Base-by-base conservation (phyloP, 2,888 invertebrate genomes). In the Erebia epiphron region DNA sequence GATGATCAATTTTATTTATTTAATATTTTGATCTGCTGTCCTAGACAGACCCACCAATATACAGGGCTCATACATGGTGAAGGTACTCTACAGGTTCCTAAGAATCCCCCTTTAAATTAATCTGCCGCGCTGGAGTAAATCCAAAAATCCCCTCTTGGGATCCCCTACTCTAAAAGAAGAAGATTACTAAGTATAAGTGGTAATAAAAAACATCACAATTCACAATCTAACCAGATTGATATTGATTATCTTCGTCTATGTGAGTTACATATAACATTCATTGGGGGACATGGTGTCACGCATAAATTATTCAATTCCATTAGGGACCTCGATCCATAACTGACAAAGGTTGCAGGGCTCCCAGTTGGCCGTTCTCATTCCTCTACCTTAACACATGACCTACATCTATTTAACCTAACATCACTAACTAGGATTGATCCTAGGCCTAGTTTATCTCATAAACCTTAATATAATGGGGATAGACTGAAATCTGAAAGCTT, bases 371-470 rank as follows among this genome's bases (percentile, higher is more conserved):
- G 82, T 82, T 83, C 86, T 86, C 87, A 80, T 87, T 87, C 83
- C 83, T 83, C 85, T 88, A 87, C 88, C 89, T 88, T 88, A 88
- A 90, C 88, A 88, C 85, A 86, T 85, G 89, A 89, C 90, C 90
- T 83, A 89, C 21, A 11, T 43, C 14, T 63, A 63, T 26, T 62
- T 21, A 13, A 11, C 26, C 13, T 49, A 1, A 14, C 14, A 49
- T 49, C 13, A 14, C 49, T n/a, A 11, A 46, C 46, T 1, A 35
- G 35, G 35, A 35, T 35, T 35, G 5, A 43, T 43, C 2, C 10
- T 43, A 43, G 9, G 10, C 10, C 10, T 43, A 43, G 10, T 43
- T 43, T 10, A 43, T 43, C 10, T 43, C 10, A 43, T 43, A 43
- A 43, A 2, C 43, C 10, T 43, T 43, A 43, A 43, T 1, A 26